Evolutionary conservation across 2,797 vertebrate genomes (phyloP).

Genomic region (Enteromius anoplus): DNA sequence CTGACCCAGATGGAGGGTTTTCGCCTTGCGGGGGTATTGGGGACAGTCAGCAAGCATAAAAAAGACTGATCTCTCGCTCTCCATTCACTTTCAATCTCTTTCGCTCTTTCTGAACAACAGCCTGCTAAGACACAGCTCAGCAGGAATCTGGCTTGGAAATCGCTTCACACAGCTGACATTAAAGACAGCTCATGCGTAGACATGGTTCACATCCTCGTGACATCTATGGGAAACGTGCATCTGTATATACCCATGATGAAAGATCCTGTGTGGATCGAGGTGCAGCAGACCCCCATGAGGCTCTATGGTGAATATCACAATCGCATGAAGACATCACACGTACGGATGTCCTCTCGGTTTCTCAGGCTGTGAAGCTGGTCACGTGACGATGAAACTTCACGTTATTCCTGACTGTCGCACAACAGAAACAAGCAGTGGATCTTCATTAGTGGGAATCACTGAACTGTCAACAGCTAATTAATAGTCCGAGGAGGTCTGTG

Average conservation of each 20-base stretch:
- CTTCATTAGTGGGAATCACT: constrained; percentile 69
- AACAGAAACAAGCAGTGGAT: constrained; percentile 62
- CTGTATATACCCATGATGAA: not conserved
- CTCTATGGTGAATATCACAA: constrained; percentile 10
- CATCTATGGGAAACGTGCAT: constrained; percentile 55
- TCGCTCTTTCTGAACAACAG: constrained; percentile 53
- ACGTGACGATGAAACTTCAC: constrained; percentile 22
- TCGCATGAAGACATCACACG: constrained; percentile 17
- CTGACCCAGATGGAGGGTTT: constrained; percentile 48
- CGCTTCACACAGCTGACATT: constrained; percentile 38
- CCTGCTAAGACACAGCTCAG: constrained; percentile 52
- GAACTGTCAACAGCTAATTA: constrained; percentile 70
- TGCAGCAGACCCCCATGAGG: constrained; percentile 11
- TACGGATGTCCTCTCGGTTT: constrained; percentile 60
- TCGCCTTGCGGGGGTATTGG: constrained; percentile 4
- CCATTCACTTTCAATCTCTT: constrained; percentile 24
- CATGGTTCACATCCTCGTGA: constrained; percentile 50
- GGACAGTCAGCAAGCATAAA: constrained; percentile 54
- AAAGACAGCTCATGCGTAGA: constrained; percentile 33
- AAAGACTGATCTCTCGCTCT: constrained; percentile 32
- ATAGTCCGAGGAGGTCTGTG: constrained; percentile 44
- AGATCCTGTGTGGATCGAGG: not conserved
- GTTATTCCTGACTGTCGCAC: constrained; percentile 38
- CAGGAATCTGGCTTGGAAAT: constrained; percentile 51
- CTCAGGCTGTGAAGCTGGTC: constrained; percentile 55